Evolutionary conservation across 2,113 vertebrate genomes (phyloP), one percentile per base, ranked within the genome.

Genomic region (Megalops atlanticus): DNA sequence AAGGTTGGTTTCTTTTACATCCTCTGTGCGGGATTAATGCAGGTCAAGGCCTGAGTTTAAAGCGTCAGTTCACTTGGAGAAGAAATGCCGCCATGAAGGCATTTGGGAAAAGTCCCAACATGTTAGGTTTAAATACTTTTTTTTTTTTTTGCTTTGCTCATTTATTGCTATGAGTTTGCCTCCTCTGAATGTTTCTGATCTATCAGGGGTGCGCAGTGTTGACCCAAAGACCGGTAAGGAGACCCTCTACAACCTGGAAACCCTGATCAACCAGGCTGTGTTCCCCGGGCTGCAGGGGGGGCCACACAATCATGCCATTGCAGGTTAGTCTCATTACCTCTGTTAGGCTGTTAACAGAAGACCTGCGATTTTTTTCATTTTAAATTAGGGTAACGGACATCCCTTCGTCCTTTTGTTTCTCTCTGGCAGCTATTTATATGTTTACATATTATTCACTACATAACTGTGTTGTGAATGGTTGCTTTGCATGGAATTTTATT

Each of bases 241-340:
- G 87, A 94, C 83, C 0, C 82, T 92, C 41, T 99, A 96, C 87
- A 97, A 98, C 84, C 84, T 98, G 85, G 98, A 99, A 89, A 94
- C 94, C 10, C 93, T 95, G 76, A 98, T 99, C 88, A 99, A 99
- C 81, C 95, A 99, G 74, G 97, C 98, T 0, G 97, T 99, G 74
- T 99, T 99, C 88, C 98, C 98, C 0, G 98, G 98, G 18, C 94
- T 99, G 49, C 98, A 99, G 87, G 98, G 98, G 8, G 98, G 98
- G 2, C 98, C 98, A 0, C 98, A 99, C 92, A 99, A 99, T 89
- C 98, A 99, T 0, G 96, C 98, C 70, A 99, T 99, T 4, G 98
- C 97, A 89, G 98, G 98, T 98, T 88, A 0, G 68, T 12, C 21
- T 38, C n/a, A 15, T 10, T 11, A 71, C 35, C 47, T 64, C 45